These are phyloP conservation scores for Eristalis tenax DNA, from an alignment of 2,888 invertebrate species.

Conservation along the genomic window DNA sequence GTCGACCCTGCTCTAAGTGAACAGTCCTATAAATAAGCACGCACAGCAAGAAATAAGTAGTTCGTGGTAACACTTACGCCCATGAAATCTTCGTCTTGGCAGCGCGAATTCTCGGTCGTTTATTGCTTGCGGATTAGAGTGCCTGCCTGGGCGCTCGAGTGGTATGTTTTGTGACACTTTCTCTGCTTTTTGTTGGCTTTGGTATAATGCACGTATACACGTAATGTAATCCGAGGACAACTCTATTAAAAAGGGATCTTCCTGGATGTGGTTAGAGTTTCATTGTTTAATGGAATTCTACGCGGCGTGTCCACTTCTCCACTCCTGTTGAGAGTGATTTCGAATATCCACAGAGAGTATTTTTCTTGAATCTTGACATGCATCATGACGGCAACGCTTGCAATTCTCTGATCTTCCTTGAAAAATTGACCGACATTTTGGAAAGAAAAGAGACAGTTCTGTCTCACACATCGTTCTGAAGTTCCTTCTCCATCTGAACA, in stretches of 20 bases:
- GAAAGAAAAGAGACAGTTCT: too few relatives aligned
- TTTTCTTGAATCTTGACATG: too few relatives aligned
- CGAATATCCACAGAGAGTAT: too few relatives aligned
- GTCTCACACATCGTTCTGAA: too few relatives aligned
- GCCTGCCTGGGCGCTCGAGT: neutral
- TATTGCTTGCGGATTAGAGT: conserved; percentile 19
- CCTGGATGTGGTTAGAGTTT: neutral
- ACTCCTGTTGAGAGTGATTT: neutral
- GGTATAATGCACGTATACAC: neutral
- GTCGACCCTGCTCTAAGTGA: too few relatives aligned
- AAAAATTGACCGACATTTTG: too few relatives aligned
- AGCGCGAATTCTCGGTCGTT: neutral
- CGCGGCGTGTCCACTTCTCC: neutral
- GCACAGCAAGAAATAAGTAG: conserved; percentile 11
- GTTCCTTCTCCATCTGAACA: too few relatives aligned
- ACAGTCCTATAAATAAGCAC: neutral
- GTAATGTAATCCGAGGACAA: neutral
- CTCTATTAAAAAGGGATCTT: conserved; percentile 7
- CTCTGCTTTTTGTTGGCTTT: neutral
- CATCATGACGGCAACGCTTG: too few relatives aligned
- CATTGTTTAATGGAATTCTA: neutral
- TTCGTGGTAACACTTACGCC: neutral
- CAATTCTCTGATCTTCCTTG: too few relatives aligned
- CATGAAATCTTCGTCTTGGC: neutral
- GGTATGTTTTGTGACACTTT: neutral